Evolutionary conservation across 2,113 vertebrate genomes (phyloP), one percentile per base, ranked within the genome.

Genomic region (Pampusana beccarii): DNA sequence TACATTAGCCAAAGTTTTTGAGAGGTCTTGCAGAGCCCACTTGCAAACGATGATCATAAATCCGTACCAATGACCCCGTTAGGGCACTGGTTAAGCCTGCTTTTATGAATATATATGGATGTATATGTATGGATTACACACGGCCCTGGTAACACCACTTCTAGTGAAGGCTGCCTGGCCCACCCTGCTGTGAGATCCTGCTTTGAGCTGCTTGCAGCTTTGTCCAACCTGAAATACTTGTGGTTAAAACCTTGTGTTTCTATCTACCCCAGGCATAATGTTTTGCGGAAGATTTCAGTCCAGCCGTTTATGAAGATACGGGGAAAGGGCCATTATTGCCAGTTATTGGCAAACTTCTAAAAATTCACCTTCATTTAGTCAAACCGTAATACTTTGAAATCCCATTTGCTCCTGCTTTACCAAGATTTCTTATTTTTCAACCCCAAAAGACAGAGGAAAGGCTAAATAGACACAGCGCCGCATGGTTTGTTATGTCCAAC

Each of bases 231-330:
- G 34, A 58, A 58, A 66, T 3, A 6, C 33, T 50, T 50, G 18
- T 60, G 11, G 44, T 66, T 51, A 36, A 42, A 34, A 11, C 16
- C 44, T 23, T 21, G 26, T 23, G 36, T 60, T 58, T 2, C 0
- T 8, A 5, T 8, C 34, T 46, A 50, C 34, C 29, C 7, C 42
- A 18, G 3, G 1, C 20, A 9, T 19, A 10, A 24, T 1, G 42
- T 46, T 48, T 6, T 9, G 42, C 42, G 20, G 26, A 42, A 71
- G 21, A 31, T 8, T 28, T 28, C 10, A 5, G 69, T 18, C 25
- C 65, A 33, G 64, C 28, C 11, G 1, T 11, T 75, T 10, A 29
- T 3, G 29, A 25, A 62, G 80, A 40, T 4, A 9, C 23, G 15
- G 64, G 9, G n/a, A 40, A 29, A 46, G 44, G 44, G 44, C 44